Conservation (phyloP, 2,113 vertebrate species). For the Oreochromis spilurus region DNA sequence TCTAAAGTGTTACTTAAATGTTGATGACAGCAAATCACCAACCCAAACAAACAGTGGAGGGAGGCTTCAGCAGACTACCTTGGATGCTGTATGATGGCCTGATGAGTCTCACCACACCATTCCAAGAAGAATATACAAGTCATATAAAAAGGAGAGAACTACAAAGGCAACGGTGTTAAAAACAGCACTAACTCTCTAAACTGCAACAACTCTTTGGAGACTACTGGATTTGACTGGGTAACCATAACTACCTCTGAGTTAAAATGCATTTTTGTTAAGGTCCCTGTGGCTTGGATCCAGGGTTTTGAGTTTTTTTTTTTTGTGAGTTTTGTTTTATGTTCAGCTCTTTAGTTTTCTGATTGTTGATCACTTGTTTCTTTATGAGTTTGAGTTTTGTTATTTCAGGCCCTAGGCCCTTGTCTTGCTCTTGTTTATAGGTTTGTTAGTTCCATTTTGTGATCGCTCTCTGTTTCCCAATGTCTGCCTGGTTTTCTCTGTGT, state of each 20-base stretch:
- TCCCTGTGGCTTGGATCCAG: neutral
- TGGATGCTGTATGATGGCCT: neutral
- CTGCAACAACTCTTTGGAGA: neutral
- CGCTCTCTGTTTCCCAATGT: neutral
- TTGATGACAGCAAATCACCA: neutral
- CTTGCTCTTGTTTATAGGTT: neutral
- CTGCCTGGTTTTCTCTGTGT: neutral
- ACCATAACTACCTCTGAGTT: neutral
- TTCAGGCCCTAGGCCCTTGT: neutral
- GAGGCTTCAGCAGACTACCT: neutral
- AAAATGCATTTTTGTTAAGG: neutral
- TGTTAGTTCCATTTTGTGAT: neutral
- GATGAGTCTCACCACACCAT: neutral
- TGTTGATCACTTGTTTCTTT: neutral
- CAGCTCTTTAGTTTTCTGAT: neutral
- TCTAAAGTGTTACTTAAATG: neutral
- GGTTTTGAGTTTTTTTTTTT: neutral
- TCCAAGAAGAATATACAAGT: neutral
- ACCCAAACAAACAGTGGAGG: neutral
- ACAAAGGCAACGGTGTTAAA: neutral
- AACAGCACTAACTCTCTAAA: neutral
- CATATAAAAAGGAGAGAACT: neutral
- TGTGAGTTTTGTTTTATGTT: neutral
- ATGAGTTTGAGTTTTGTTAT: neutral
- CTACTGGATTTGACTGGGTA: neutral